Evolutionary conservation across 2,113 vertebrate species (phyloP), one percentile per base, ranked within the genome.

Genomic region (Podarcis raffonei): DNA sequence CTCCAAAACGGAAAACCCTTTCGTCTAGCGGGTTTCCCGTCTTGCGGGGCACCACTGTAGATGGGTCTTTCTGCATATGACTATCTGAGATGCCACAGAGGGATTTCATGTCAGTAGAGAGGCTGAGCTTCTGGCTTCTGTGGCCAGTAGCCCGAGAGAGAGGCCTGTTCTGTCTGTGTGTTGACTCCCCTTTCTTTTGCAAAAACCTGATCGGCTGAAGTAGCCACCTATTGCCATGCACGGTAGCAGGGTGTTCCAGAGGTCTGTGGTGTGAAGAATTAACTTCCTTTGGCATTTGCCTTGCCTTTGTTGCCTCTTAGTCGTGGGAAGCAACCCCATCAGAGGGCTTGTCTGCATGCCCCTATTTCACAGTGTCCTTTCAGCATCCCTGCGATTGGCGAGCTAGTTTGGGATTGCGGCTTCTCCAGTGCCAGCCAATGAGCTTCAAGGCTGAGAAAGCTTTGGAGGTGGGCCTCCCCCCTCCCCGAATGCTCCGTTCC

Each of bases 401-500:
- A 22, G 57, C 32, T 3, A 16, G 13, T 23, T 62, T 13, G 16
- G 8, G 18, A 9, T 20, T 20, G 66, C 15, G 3, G 5, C 20
- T 23, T 35, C 15, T 6, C 15, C 3, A 6, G 13, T 4, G 2
- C n/a, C 32, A 6, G 1, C 59, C 62, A 1, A 2, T 2, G 27
- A 42, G 37, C 27, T 66, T 42, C 2, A 1, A 18, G 3, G 57
- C 78, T 23, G 2, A 13, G 22, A 27, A 32, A 39, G 9, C 68
- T 72, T 68, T 25, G 4, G 0, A 8, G 6, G 3, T 6, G 37
- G 37, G 37, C 57, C 59, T 32, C 66, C 25, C 18, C 32, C 48
- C 48, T 1, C 48, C 42, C 42, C 0, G 27, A 3, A 2, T n/a
- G 4, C 2, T 18, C 8, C 25, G 1, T 15, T 1, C 2, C 15